Base-by-base conservation (phyloP, 2,888 invertebrate species). In the Rapana venosa region DNA sequence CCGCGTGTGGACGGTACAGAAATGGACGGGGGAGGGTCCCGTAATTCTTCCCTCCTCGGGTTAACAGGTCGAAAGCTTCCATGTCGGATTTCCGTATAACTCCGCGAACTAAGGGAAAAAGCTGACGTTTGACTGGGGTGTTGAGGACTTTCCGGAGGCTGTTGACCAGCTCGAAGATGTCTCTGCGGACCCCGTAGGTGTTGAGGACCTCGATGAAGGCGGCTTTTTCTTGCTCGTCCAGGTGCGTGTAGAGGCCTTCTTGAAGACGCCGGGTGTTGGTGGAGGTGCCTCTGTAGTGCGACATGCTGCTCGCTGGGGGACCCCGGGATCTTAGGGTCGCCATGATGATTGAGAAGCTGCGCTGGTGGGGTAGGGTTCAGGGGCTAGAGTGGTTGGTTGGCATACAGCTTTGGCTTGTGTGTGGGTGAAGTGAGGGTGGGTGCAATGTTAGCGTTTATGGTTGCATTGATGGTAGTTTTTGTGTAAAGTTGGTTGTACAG, bases 51-150 rank as follows among this genome's bases (percentile, higher is more conserved):
- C 90, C 92, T 58, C 91, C 92, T 36, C 91, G 90, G 2, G 91
- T 91, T 20, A 92, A 87, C 81, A 92, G 91, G 86, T 95, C 95
- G 91, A 94, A 95, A 1, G 92, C 92, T 26, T 93, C 93, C 15
- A 93, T 81, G 86, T 95, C 94, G 11, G 92, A 88, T 26, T 90
- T 92, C 11, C 95, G 94, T 61, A 95, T 93, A 26, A 95, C 93
- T 84, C 92, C 92, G n/a, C 94, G 91, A 13, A 95, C 93, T 30
- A 94, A 87, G 1, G 92, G 92, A 26, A 95, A 92, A 84, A 95
- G 89, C 87, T 94, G 93, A 56, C 93, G 91, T 88, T 95, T 95
- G 35, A 93, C 94, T 5, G 95, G 94, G 13, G 95, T 95, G 90
- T 95, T 94, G 13, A 95, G 92, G n/a, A 95, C 91, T 30, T 92